These are phyloP conservation scores for Tenodera sinensis DNA, from an alignment of 2,888 invertebrate species.

Conservation along the genomic window DNA sequence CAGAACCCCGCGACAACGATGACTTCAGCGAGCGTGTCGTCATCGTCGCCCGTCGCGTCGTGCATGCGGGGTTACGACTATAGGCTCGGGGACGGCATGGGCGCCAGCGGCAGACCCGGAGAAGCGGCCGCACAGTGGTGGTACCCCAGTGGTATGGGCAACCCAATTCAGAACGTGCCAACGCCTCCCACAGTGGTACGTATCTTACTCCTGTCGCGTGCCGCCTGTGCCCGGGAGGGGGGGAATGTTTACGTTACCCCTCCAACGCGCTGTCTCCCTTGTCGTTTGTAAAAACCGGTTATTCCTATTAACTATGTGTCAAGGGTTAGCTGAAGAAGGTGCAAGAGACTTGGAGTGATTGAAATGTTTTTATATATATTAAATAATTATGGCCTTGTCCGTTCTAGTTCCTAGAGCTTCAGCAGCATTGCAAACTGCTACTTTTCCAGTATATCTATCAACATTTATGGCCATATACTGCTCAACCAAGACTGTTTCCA, in stretches of 20 bases:
- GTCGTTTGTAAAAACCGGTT: neutral
- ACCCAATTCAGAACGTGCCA: slow-evolving; percentile 30
- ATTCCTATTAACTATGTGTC: no score
- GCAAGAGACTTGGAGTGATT: neutral
- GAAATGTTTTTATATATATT: neutral
- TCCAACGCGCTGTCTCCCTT: slow-evolving; percentile 39
- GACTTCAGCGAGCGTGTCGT: slow-evolving; percentile 59
- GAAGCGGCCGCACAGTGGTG: slow-evolving; percentile 31
- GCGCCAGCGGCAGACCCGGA: slow-evolving; percentile 13
- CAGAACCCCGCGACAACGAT: slow-evolving; percentile 66
- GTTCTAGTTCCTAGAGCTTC: neutral
- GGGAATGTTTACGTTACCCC: slow-evolving; percentile 13
- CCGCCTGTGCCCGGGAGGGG: neutral
- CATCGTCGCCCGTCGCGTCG: slow-evolving; percentile 50
- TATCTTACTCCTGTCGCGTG: slow-evolving; percentile 11
- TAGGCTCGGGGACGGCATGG: slow-evolving; percentile 23
- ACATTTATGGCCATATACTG: no score
- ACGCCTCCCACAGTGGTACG: slow-evolving; percentile 31
- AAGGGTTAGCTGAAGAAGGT: no score
- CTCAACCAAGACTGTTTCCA: no score
- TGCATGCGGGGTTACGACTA: slow-evolving; percentile 30
- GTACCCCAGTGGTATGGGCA: slow-evolving; percentile 31
- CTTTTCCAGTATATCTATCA: no score
- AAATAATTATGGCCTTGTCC: neutral
- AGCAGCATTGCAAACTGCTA: neutral